Evolutionary conservation across 1,140 invertebrate species (phyloP).

Genomic region (Melanaphis sacchari): DNA sequence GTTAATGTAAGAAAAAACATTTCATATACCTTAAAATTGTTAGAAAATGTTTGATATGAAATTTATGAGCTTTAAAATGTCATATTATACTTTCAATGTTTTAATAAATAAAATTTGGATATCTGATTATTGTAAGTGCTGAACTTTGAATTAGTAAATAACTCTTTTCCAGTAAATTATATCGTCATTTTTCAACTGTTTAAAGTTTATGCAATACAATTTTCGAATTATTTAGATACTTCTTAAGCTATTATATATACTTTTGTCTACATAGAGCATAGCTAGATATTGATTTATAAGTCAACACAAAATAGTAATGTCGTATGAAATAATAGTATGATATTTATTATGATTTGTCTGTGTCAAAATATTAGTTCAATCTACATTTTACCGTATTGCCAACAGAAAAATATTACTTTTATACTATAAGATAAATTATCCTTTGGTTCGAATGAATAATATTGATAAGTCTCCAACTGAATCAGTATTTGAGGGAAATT

Average conservation of each 20-base stretch:
- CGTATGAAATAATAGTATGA: not conserved
- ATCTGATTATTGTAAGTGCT: too few species aligned
- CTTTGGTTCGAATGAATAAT: not conserved
- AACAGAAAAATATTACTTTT: not conserved
- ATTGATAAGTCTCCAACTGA: not conserved
- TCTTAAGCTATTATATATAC: not conserved
- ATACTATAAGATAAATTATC: not conserved
- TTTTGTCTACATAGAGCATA: too few species aligned
- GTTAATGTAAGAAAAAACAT: too few species aligned
- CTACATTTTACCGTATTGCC: not conserved
- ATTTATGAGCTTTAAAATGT: too few species aligned
- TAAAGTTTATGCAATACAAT: not conserved
- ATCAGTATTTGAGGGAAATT: not conserved
- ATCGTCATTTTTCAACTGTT: not conserved
- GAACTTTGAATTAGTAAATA: too few species aligned
- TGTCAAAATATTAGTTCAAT: not conserved
- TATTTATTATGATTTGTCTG: not conserved
- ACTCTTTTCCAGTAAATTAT: too few species aligned
- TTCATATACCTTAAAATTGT: too few species aligned
- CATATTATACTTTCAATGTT: too few species aligned
- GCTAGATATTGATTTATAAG: not conserved
- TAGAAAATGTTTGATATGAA: too few species aligned
- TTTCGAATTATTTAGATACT: not conserved
- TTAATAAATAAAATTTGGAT: too few species aligned
- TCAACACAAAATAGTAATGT: not conserved